These are phyloP conservation scores for Myripristis murdjan DNA, from an alignment of 2,797 vertebrate genomes.

Conservation along the genomic window DNA sequence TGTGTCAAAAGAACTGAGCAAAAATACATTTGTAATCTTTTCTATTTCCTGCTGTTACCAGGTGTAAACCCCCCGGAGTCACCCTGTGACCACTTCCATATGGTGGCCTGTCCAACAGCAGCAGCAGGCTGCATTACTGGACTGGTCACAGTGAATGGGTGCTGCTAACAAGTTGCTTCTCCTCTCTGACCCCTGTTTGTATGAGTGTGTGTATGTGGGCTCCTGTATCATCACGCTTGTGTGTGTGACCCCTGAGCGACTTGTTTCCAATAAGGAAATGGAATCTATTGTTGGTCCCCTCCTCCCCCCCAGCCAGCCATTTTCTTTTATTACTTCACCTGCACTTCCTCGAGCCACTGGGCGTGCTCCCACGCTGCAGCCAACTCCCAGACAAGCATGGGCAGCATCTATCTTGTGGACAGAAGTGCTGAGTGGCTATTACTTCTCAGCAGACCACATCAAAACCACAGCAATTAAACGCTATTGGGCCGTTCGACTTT, in stretches of 20 bases:
- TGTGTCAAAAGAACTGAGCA: constrained; percentile 36
- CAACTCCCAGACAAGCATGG: constrained; percentile 74
- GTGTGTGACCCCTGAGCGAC: constrained; percentile 61
- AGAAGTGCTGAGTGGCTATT: constrained; percentile 85
- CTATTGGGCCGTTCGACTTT: constrained; percentile 77
- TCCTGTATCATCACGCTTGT: constrained; percentile 12
- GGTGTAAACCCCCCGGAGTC: constrained; percentile 51
- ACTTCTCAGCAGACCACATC: constrained; percentile 80
- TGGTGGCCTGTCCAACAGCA: constrained; percentile 60
- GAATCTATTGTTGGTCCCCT: constrained; percentile 60
- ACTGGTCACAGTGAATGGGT: constrained; percentile 61
- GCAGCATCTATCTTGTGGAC: constrained; percentile 83
- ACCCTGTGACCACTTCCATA: constrained; percentile 44
- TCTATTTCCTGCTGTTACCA: constrained; percentile 67
- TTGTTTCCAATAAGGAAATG: constrained; percentile 77
- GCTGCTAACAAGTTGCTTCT: constrained; percentile 74
- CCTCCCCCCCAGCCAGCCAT: constrained; percentile 52
- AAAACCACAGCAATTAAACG: constrained; percentile 83
- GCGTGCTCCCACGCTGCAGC: constrained; percentile 68
- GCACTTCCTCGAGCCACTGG: constrained; percentile 74
- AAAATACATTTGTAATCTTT: constrained; percentile 47
- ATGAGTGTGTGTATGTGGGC: constrained; percentile 27
- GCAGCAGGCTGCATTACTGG: constrained; percentile 65
- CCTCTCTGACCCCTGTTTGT: constrained; percentile 57
- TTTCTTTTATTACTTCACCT: constrained; percentile 83